Base-by-base conservation (phyloP, 2,113 vertebrate species). In the Solea solea region DNA sequence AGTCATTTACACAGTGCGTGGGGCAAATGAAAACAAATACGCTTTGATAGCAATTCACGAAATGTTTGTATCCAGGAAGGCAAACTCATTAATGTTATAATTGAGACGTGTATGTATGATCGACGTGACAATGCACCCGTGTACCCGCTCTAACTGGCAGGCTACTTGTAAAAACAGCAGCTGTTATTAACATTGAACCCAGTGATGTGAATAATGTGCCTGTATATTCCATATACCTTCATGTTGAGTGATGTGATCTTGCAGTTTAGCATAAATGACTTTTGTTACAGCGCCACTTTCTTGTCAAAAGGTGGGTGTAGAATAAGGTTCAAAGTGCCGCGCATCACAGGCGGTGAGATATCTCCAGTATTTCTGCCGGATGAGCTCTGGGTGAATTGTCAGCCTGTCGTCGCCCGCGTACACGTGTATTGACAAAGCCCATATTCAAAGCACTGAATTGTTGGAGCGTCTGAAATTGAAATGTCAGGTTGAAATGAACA, bases 401-500 rank as follows among this genome's bases (percentile, higher is more conserved):
- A 54, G 46, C 67, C 60, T 77, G 83, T 78, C 77, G 27, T 12
- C 72, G 64, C 69, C 60, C 45, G 67, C 65, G 8, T 65, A 82
- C 79, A 84, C 68, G 3, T 81, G 68, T 76, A 76, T 76, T 87
- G 88, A 89, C 87, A 84, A 81, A 72, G 80, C 61, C 69, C 78
- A 56, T 74, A 81, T 79, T 85, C 87, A 88, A 82, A 62, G 72
- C 78, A 48, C 50, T 75, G 76, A 79, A 80, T 79, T 72, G 86
- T 64, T 76, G 75, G 80, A 82, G 72, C 69, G 58, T 76, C 79
- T 63, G 67, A 86, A 91, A 92, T 90, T 89, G 89, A 89, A 89
- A 89, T 90, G 91, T 87, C 91, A 87, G 72, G 57, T 80, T 83
- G 84, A 89, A 89, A 86, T 56, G 64, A 84, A 64, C 75, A 66